A percentile compares a stretch with the other conserved stretches of the same genome.
Evolutionary conservation across 64 coral and sea anemone species (phyloP).

Genomic region (Montipora capricornis): DNA sequence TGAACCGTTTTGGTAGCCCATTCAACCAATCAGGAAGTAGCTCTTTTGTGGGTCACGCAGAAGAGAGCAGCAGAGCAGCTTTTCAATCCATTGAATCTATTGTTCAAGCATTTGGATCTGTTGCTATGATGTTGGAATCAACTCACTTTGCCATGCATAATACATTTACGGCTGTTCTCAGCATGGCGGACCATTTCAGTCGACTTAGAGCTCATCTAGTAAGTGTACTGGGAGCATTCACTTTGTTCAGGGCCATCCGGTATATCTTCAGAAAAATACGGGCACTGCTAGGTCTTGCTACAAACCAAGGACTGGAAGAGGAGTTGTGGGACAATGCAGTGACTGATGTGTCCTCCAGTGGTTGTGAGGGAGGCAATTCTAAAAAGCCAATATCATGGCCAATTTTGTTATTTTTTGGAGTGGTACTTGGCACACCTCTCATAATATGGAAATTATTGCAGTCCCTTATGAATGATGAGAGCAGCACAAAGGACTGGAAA

Average conservation of each 20-base stretch:
- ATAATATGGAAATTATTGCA: constrained; percentile 92
- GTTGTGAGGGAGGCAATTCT: constrained; percentile 8
- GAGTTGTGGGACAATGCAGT: constrained; percentile 88
- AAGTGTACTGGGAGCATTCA: constrained; percentile 82
- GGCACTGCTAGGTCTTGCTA: constrained; percentile 67
- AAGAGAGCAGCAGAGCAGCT: constrained; percentile 89
- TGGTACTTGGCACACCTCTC: constrained; percentile 87
- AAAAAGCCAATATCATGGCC: constrained; percentile 90
- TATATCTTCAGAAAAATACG: constrained; percentile 80
- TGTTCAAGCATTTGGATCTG: constrained; percentile 99
- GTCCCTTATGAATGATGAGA: constrained; percentile 79
- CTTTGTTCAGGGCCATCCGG: constrained; percentile 81
- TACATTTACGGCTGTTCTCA: constrained; percentile 93
- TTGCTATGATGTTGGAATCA: constrained; percentile 99
- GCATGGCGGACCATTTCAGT: constrained; percentile 98
- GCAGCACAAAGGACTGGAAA: constrained; percentile 76
- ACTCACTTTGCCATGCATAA: constrained; percentile 96
- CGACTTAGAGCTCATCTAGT: constrained; percentile 80
- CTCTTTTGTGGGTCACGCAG: constrained; percentile 85
- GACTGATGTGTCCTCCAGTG: constrained; percentile 41
- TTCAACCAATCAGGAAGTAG: constrained; percentile 52
- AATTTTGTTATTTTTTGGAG: constrained; percentile 97
- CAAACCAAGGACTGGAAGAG: constrained; percentile 63
- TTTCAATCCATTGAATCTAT: constrained; percentile 98
- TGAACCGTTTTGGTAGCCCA: constrained; percentile 70